Conservation (phyloP, 1,140 invertebrate species). For the Acromyrmex heyeri region DNA sequence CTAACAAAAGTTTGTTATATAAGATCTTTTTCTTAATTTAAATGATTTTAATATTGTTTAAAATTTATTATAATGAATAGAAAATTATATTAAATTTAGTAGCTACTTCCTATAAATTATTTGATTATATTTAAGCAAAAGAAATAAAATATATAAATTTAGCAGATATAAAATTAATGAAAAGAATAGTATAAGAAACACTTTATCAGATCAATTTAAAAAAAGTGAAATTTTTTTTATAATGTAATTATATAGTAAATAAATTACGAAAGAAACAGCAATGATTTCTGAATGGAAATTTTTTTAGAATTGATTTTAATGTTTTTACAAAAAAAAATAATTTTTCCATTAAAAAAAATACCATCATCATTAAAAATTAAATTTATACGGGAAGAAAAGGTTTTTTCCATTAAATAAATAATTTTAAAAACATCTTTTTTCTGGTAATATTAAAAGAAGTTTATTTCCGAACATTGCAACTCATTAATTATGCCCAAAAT, state of each 20-base stretch:
- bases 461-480: not conserved
- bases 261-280: not conserved
- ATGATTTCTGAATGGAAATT: not conserved
- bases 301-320: not conserved
- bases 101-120: too few relatives aligned
- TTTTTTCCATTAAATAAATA: not conserved
- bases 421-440: not conserved
- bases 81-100: too few relatives aligned
- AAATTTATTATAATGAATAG: too few relatives aligned
- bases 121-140: too few relatives aligned
- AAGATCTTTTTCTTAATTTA: too few relatives aligned
- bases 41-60: too few relatives aligned
- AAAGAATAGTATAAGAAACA: too few relatives aligned
- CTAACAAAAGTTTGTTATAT: too few relatives aligned
- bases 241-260: not conserved
- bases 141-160: too few relatives aligned
- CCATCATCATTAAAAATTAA: not conserved
- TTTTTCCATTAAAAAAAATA: not conserved
- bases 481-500: not conserved
- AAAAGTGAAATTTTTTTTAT: too few relatives aligned
- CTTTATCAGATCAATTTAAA: too few relatives aligned
- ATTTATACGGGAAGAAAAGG: not conserved
- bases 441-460: not conserved
- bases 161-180: too few relatives aligned
- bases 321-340: not conserved